Base-by-base conservation (phyloP, 2,797 vertebrate genomes). In the Myoxocephalus aenaeus region DNA sequence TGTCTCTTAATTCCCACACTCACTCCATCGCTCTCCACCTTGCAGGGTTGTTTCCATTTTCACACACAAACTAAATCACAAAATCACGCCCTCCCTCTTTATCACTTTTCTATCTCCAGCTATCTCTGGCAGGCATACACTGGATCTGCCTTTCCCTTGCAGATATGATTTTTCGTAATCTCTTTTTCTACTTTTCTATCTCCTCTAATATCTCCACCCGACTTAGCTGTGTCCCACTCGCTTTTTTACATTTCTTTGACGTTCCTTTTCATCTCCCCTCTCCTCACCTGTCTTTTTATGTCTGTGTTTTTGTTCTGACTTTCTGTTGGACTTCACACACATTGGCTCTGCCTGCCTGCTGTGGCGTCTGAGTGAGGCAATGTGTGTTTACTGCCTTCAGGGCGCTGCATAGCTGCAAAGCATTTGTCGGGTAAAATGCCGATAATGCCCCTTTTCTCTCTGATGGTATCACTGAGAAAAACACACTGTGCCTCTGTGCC, bases 1-100 rank as follows among this genome's bases (percentile, higher is more conserved):
- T 82, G 90, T 91, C 85, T 92, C 83, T 84, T 82, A 88, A 93
- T 93, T 91, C 73, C 22, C 88, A 79, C 65, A 48, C 66, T 77
- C 73, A 75, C 82, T 86, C 66, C 76, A 64, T 88, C 79, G 74
- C 74, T 79, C 80, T 73, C 44, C 67, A 75, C 77, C 80, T 90
- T 65, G 73, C 82, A 75, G 73, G 58, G 29, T 81, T 82, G 66
- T 80, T 79, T 82, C 79, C 74, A 75, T 79, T 88, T 82, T 72
- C 36, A 44, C 65, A 59, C 69, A 56, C 67, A 63, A 15, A 75
- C 73, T 65, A 65, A 57, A 64, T 65, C 70, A 76, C 71, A 58
- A 61, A 56, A 63, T 71, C 67, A 51, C 34, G 59, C 29, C 17
- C 57, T 66, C 65, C 22, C 50, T 63, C 66, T 67, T 40, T 66